Percentiles rank a stretch among this genome's conserved stretches.
Evolutionary conservation across 2,888 invertebrate genomes (phyloP).

Genomic region (Tricholauxania praeusta): DNA sequence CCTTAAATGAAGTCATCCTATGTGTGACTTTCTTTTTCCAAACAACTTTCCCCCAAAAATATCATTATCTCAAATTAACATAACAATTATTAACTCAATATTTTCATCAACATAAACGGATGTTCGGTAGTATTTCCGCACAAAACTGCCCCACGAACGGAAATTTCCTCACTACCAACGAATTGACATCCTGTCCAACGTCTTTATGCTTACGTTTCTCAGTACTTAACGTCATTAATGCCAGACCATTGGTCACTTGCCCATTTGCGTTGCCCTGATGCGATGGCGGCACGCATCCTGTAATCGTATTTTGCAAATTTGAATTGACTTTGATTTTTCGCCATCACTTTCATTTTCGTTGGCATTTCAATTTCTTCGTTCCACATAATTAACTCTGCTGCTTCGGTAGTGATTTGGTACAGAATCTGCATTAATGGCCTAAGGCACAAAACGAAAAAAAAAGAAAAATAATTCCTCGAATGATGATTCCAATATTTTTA

Average conservation of each 20-base stretch:
- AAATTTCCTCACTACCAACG: not conserved
- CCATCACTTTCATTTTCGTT: constrained; percentile 10
- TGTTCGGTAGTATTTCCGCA: not conserved
- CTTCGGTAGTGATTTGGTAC: not conserved
- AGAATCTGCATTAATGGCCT: constrained; percentile 12
- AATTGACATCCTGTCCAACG: constrained; percentile 23
- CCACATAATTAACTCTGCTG: constrained; percentile 14
- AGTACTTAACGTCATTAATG: constrained; percentile 10
- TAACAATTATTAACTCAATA: constrained; percentile 15
- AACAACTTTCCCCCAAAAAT: not conserved
- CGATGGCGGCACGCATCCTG: constrained; percentile 17
- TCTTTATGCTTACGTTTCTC: not conserved
- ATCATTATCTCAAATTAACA: constrained; percentile 10
- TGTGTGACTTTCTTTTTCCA: not conserved
- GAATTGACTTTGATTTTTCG: constrained; percentile 24
- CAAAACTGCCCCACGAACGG: not conserved
- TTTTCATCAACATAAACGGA: not conserved
- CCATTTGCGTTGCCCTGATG: not conserved
- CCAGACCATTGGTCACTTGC: constrained; percentile 23
- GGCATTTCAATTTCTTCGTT: constrained; percentile 18
- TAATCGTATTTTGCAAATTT: constrained; percentile 15
- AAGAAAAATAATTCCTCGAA: too few species aligned
- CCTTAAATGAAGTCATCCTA: not conserved
- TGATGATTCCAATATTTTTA: too few species aligned
- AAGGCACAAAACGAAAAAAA: not conserved